These are phyloP conservation scores for Notarius quadriscutis DNA, from an alignment of 2,113 vertebrate species.

Conservation along the genomic window DNA sequence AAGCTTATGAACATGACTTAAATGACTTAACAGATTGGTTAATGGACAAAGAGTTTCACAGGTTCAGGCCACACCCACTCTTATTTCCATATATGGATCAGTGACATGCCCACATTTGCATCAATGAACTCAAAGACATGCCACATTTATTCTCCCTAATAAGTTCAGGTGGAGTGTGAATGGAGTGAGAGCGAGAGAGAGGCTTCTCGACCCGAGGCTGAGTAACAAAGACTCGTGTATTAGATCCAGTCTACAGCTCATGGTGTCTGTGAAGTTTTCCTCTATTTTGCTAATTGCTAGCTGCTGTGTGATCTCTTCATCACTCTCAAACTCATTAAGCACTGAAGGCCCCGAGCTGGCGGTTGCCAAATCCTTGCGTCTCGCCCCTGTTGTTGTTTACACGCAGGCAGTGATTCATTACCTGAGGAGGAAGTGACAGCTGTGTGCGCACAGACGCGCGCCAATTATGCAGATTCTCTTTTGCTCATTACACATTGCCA, in stretches of 20 bases:
- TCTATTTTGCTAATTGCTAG: constrained; percentile 32
- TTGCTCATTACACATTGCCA: constrained; percentile 44
- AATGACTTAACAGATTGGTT: too few relatives aligned
- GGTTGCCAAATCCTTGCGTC: constrained; percentile 36
- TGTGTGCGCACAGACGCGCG: constrained; percentile 33
- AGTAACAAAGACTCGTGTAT: neutral
- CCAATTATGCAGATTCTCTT: constrained; percentile 63
- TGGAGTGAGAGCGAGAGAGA: constrained; percentile 7
- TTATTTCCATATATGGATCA: neutral
- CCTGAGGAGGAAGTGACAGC: constrained; percentile 51
- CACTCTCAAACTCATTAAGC: constrained; percentile 48
- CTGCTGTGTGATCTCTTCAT: constrained; percentile 19
- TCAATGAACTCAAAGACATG: neutral
- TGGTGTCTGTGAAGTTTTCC: neutral
- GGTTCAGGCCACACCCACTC: neutral
- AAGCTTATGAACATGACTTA: neutral
- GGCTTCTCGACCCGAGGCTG: neutral
- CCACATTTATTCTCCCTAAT: neutral
- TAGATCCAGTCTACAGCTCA: constrained; percentile 10
- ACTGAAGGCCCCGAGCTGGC: constrained; percentile 17
- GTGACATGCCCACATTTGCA: neutral
- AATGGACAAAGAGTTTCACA: too few relatives aligned
- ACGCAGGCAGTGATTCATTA: constrained; percentile 51
- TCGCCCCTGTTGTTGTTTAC: constrained; percentile 47
- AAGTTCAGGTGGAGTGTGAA: neutral